phyloP scores from a whole-genome alignment of 2,797 vertebrate species.

The Toxotes lorentzi region DNA sequence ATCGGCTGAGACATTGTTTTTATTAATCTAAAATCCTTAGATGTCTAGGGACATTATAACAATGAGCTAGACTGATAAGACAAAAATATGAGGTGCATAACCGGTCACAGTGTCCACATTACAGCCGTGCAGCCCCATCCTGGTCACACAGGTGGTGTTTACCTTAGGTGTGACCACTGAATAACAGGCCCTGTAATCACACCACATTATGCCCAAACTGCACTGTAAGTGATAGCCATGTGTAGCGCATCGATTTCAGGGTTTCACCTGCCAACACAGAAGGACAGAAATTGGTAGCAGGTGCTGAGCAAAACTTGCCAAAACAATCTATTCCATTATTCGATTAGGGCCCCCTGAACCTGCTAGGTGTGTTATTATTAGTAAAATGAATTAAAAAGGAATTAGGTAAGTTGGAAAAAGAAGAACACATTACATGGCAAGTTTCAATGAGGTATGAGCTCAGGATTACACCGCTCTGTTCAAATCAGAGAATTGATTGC shows the following conservation, averaged over 20 bases:
- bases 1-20: neutral
- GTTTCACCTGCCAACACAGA: slow-evolving; percentile 72
- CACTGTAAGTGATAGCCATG: slow-evolving; percentile 62
- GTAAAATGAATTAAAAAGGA: slow-evolving; percentile 73
- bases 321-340: slow-evolving; percentile 72
- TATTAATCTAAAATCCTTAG: neutral
- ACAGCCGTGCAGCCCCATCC: slow-evolving; percentile 30
- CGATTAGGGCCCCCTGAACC: slow-evolving; percentile 50
- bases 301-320: slow-evolving; percentile 70
- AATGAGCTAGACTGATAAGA: neutral
- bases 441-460: slow-evolving; percentile 45
- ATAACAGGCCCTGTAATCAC: slow-evolving; percentile 67
- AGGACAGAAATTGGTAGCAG: slow-evolving; percentile 68
- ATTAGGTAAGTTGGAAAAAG: slow-evolving; percentile 61
- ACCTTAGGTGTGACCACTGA: slow-evolving; percentile 67
- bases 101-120: slow-evolving; percentile 11
- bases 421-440: slow-evolving; percentile 45
- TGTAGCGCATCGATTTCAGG: slow-evolving; percentile 72
- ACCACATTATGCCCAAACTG: slow-evolving; percentile 52
- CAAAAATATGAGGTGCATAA: neutral
- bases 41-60: slow-evolving; percentile 1
- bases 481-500: slow-evolving; percentile 65
- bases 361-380: slow-evolving; percentile 72
- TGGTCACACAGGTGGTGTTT: slow-evolving; percentile 76
- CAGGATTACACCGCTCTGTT: slow-evolving; percentile 34